Conservation (phyloP, 2,888 invertebrate genomes). For the Leptogaster cylindrica region DNA sequence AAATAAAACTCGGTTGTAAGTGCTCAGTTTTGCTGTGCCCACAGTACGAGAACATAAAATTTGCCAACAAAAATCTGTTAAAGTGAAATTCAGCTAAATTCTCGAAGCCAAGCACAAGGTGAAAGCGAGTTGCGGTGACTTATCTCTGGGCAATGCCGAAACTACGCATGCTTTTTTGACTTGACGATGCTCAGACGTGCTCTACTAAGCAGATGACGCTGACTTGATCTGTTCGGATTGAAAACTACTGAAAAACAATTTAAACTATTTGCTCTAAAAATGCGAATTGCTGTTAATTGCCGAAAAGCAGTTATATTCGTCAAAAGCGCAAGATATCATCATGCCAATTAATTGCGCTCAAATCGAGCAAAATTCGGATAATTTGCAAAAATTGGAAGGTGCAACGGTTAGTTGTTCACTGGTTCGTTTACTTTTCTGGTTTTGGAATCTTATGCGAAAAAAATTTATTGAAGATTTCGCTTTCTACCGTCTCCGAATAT, state of each 20-base stretch:
- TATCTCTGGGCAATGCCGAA: background rate
- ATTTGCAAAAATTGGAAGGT: conserved; percentile 3
- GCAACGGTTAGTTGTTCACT: background rate
- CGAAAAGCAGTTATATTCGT: background rate
- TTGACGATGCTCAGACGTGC: background rate
- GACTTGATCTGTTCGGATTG: too few species aligned
- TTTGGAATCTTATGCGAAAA: background rate
- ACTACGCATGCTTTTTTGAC: background rate
- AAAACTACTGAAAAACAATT: background rate
- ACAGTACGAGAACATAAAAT: too few species aligned
- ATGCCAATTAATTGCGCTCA: background rate
- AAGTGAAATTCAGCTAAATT: too few species aligned
- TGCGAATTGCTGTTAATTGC: conserved; percentile 10
- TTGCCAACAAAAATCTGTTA: too few species aligned
- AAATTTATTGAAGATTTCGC: background rate
- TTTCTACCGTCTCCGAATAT: background rate
- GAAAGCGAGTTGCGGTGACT: background rate
- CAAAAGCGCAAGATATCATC: background rate
- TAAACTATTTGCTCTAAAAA: background rate
- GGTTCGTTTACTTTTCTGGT: background rate
- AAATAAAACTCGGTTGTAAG: too few species aligned
- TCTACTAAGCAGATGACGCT: conserved; percentile 13
- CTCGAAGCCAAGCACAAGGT: background rate
- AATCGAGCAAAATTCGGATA: background rate
- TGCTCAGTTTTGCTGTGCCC: too few species aligned